Evolutionary conservation across 2,797 vertebrate genomes (phyloP), one percentile per base, ranked within the genome.

Genomic region (Erithacus rubecula): DNA sequence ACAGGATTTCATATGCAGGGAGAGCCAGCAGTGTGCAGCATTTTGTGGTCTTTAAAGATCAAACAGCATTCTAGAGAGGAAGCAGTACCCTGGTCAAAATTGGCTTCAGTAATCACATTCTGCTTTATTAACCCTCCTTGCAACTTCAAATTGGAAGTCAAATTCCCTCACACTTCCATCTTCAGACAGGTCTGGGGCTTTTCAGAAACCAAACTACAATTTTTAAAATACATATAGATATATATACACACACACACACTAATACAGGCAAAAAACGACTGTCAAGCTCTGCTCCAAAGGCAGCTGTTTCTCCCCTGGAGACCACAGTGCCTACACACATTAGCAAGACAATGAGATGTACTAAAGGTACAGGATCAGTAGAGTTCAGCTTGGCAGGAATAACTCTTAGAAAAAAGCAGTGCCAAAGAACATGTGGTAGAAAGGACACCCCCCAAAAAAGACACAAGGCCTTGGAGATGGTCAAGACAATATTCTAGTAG

Each of bases 21-120:
- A 91, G 49, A 83, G 27, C 23, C 60, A 76, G 59, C n/a, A 92
- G 41, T 0, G 3, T 30, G 53, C 65, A 87, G 55, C 30, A 0
- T 63, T 91, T 79, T 95, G 72, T 62, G 65, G 85, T 90, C 79
- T 92, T 94, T 93, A 94, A 92, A 96, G 92, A 94, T 91, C 91
- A 93, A 92, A 94, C 5, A 0, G 79, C 52, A 91, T 93, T 96
- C 92, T 72, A 81, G 12, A 89, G 68, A 81, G 51, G 43, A 69
- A 85, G 71, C n/a, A 81, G 65, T n/a, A 83, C 22, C 51, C 55
- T 16, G 79, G 91, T 78, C 89, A 86, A 93, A 95, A 86, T 67
- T 15, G 0, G 59, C 94, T 72, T 75, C 80, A 63, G 37, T 63
- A 91, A 92, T 92, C 79, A 64, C 22, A 83, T 49, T 81, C 72